Base-by-base conservation (phyloP, 1,140 invertebrate genomes). In the Drosophila carrolli region DNA sequence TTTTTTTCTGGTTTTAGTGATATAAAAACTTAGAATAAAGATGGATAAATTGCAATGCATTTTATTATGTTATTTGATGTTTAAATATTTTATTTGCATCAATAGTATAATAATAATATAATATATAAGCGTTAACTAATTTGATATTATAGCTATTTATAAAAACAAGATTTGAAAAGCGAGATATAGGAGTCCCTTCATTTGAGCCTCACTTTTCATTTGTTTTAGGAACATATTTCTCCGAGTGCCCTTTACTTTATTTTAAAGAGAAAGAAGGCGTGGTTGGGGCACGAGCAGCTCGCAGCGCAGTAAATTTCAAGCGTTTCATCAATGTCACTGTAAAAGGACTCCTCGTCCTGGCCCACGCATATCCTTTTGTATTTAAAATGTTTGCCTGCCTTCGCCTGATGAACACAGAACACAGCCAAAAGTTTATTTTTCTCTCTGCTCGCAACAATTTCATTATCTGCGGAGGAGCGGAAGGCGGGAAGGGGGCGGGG, bases 321-420 rank as follows among this genome's bases (percentile, higher is more conserved):
- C 84, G 80, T 88, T 88, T 88, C 84, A 88, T 88, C 84, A 88
- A 88, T 88, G 84, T 88, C 84, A 88, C 61, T 88, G 84, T 51
- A 61, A 57, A 60, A 65, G 71, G 71, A 81, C 54, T 67, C 72
- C 41, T 58, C 44, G 81, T 70, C 58, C 78, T 79, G 75, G 65
- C 84, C 83, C 83, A 86, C 83, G 84, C 83, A 86, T 89, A 88
- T 86, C 79, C 83, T 86, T 89, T 86, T 89, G 83, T 86, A 88
- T 86, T 86, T 86, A 86, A 86, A 86, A 88, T 86, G 83, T 86
- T 86, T 82, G 83, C 83, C 75, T 71, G 67, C 67, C 67, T 70
- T 82, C 70, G 82, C 71, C 54, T 83, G 80, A 83, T 83, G 80
- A 82, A 83, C 75, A 81, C 61, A 56, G 62, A 57, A 67, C 66